Evolutionary conservation across 2,113 vertebrate genomes (phyloP), one percentile per base, ranked within the genome.

Genomic region (Benitochromis conjunctus): DNA sequence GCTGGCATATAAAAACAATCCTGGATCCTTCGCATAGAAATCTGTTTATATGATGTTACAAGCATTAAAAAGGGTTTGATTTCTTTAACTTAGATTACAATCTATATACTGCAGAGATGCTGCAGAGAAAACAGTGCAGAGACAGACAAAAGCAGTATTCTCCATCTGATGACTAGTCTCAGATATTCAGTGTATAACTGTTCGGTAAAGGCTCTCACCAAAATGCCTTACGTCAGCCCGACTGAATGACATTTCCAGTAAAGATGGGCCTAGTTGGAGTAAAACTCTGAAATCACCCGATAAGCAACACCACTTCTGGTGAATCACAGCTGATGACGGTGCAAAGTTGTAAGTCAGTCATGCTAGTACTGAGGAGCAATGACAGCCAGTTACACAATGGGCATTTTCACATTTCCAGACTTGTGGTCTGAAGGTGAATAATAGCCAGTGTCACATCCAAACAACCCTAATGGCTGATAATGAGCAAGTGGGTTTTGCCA

Each of bases 391-490:
- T 92, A 54, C 41, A 85, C 53, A 89, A 90, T 24, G 58, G 79
- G 16, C 77, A 62, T 89, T 85, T 82, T 85, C 81, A 62, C 76
- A 77, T 83, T 87, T 87, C 60, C 69, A 76, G 79, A 80, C 71
- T 79, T 21, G 71, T 7, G 4, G 54, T 82, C 80, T 48, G 13
- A 60, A 81, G 58, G 53, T 83, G 84, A 85, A 80, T 83, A 82
- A 88, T 46, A 58, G 71, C n/a, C 38, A 8, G 56, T 79, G 88
- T 88, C 69, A 51, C 69, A 76, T 89, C 86, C 58, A 84, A 82
- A 82, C 57, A 43, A 57, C 46, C 14, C 26, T 69, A 89, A 91
- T 80, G 83, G 46, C 41, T 7, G 51, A 86, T 88, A 88, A 90
- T 88, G 84, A 88, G 83, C 53, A n/a, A 74, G 29, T 4, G 31